A percentile compares a stretch with the other conserved stretches of the same genome.
phyloP scores from a whole-genome alignment of 2,113 vertebrate genomes.

The Eupsittula cactorum region DNA sequence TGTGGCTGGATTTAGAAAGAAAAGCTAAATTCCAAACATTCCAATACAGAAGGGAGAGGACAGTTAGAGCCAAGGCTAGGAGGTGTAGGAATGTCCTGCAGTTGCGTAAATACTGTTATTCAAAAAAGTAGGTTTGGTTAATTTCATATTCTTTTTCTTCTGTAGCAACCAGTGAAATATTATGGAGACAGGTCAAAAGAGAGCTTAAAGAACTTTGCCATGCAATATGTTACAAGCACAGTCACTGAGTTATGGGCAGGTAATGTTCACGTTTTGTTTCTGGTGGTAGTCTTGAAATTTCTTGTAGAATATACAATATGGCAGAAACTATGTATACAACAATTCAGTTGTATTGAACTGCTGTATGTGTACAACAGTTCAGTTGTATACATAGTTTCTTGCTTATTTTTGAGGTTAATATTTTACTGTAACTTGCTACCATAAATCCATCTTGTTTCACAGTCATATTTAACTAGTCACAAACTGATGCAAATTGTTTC shows the following conservation, averaged over 20 bases:
- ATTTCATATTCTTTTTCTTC: not conserved
- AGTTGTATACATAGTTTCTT: not conserved
- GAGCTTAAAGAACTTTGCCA: slow-evolving; percentile 86
- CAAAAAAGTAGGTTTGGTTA: not conserved
- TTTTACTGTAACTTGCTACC: not conserved
- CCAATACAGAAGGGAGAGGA: not conserved
- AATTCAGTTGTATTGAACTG: too few relatives aligned
- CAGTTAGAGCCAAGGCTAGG: not conserved
- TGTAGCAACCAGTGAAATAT: slow-evolving; percentile 90
- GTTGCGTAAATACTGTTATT: not conserved
- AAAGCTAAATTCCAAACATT: not conserved
- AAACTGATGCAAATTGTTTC: slow-evolving; percentile 34
- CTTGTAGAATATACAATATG: not conserved
- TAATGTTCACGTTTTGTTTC: slow-evolving; percentile 70
- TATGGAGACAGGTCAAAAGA: slow-evolving; percentile 86
- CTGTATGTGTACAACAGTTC: too few relatives aligned
- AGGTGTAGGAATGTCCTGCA: fast-evolving
- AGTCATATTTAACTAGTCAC: not conserved
- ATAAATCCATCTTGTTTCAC: not conserved
- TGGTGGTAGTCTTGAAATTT: not conserved
- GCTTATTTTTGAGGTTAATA: not conserved
- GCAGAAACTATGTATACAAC: not conserved
- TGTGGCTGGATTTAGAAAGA: not conserved
- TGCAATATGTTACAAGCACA: slow-evolving; percentile 89
- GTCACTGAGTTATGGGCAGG: slow-evolving; percentile 92